Base-by-base conservation (phyloP, 2,113 vertebrate species). In the Ahaetulla prasina region DNA sequence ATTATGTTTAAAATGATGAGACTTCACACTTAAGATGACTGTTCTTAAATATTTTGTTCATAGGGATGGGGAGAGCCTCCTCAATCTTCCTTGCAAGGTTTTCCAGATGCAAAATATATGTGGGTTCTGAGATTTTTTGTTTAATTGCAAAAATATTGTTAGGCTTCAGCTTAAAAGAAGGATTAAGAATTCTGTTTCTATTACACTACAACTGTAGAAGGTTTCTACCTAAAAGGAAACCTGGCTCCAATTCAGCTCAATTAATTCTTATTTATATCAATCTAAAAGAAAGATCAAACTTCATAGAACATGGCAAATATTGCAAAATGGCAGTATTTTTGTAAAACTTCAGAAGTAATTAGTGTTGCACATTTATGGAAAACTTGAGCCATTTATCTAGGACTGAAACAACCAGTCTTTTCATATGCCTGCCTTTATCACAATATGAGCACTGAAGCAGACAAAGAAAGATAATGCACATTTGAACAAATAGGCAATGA, bases 401-500 rank as follows among this genome's bases (percentile, higher is more conserved):
- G 8, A 54, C 8, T 0, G 55, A 89, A 60, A 68, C 39, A 52
- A 85, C 85, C 55, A 30, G 57, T n/a, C 89, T 90, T 92, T 93
- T 93, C 57, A 47, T 87, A 74, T 30, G 52, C 80, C 49, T 35
- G 88, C 88, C 88, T 93, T 93, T 68, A 60, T 89, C 57, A 87
- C 80, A 85, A 87, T 11, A 43, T 23, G 50, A 94, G 84, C 14
- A 92, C 47, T 30, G 87, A 86, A 60, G 91, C 3, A 63, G 63
- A 92, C 94, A 92, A 18, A 89, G 80, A 45, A 88, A 94, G 87
- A 92, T 92, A 92, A 91, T 0, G n/a, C 0, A 30, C 87, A 90
- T 94, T 95, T 94, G 0, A 95, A 92, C n/a, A 93, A 95, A 92
- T 10, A 93, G 80, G 85, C 54, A 93, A 92, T 87, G 84, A 92